Evolutionary conservation across 2,113 vertebrate genomes (phyloP).

Genomic region (Arenaria interpres): DNA sequence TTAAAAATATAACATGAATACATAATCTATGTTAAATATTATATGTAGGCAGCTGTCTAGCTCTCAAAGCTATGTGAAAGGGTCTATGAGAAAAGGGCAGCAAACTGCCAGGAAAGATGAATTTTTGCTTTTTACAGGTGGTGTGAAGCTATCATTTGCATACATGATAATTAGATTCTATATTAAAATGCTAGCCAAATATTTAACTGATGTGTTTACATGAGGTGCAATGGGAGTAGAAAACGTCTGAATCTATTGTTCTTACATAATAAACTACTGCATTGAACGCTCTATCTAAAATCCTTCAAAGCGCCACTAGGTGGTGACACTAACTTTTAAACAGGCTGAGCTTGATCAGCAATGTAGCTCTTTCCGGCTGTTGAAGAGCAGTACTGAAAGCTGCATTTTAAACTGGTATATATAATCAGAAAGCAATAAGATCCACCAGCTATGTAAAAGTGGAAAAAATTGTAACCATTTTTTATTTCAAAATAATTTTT

Average conservation of each 20-base stretch:
- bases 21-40: not conserved
- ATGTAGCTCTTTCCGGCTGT: not conserved
- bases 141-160: not conserved
- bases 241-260: rapidly evolving
- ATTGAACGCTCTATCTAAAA: not conserved
- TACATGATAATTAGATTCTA: not conserved
- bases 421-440: not conserved
- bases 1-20: not conserved
- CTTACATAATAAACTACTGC: not conserved
- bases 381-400: not conserved
- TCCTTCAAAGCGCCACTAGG: slow-evolving; percentile 1
- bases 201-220: not conserved
- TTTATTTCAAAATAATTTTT: not conserved
- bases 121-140: not conserved
- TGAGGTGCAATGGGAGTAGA: not conserved
- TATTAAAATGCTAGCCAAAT: not conserved
- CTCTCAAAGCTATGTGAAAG: not conserved
- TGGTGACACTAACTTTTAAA: slow-evolving; percentile 22
- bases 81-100: rapidly evolving
- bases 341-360: not conserved
- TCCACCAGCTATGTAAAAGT: not conserved
- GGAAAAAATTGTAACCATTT: not conserved
- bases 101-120: not conserved
- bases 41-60: no score
- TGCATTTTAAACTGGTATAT: not conserved